Evolutionary conservation across 2,888 invertebrate genomes (phyloP), one percentile per base, ranked within the genome.

Genomic region (Monoplex corrugatus): DNA sequence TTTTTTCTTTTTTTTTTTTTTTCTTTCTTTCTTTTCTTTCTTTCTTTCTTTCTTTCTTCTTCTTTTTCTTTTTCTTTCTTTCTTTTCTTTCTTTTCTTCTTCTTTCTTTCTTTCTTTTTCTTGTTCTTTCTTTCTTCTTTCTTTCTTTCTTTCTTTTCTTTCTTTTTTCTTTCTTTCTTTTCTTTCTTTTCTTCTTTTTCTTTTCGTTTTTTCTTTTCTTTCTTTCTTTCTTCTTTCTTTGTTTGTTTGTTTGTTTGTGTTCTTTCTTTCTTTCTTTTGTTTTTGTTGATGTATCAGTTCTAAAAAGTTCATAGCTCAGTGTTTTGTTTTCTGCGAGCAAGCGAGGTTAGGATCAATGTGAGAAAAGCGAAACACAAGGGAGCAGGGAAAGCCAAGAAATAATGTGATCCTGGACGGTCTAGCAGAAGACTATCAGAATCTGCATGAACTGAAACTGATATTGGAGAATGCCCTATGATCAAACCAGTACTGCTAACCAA

Each of bases 191-290:
- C 43, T 43, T 84, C 44, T 45, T 84, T 84, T 43, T 44, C 44
- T 43, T 84, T 44, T 43, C 44, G 40, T 45, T 86, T 57, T 45
- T 57, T 57, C 38, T 57, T n/a, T 45, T 86, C 45, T 57, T 57
- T 86, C 57, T 35, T 86, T 45, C 45, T 57, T 35, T 57, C 38
- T 45, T 57, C 63, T 45, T 57, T 16, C 57, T 57, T 6, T 44
- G 0, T 2, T 32, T n/a, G 8, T 72, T n/a, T 72, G 13, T n/a
- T 72, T 72, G 10, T 32, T 72, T n/a, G 13, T 32, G 10, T 72
- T 72, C 72, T 2, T 72, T 3, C 5, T 2, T 3, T 72, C 5
- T n/a, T 72, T 72, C 72, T 72, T 72, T n/a, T n/a, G n/a, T n/a
- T n/a, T n/a, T n/a, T n/a, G n/a, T n/a, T n/a, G 13, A 57, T 57